Conservation (phyloP, 2,888 invertebrate species). For the Petrophora chlorosata region DNA sequence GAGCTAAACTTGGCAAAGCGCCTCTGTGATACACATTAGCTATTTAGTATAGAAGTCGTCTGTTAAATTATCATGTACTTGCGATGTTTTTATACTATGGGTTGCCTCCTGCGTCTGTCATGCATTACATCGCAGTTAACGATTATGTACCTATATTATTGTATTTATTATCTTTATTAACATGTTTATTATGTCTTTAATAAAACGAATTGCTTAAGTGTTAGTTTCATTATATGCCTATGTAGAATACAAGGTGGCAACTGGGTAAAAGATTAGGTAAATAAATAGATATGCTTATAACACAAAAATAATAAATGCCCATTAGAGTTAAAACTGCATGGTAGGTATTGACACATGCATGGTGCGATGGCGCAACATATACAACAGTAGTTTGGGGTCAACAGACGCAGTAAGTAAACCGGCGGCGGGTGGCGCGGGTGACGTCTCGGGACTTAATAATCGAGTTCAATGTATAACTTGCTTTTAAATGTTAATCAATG, state of each 20-base stretch:
- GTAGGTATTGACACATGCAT: too few species aligned
- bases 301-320: too few species aligned
- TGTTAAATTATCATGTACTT: slow-evolving; percentile 53
- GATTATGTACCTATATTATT: slow-evolving; percentile 69
- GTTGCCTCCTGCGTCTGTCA: slow-evolving; percentile 64
- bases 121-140: slow-evolving; percentile 65
- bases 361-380: not conserved
- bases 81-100: slow-evolving; percentile 56
- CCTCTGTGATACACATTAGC: slow-evolving; percentile 77
- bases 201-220: slow-evolving; percentile 78
- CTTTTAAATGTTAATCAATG: slow-evolving; percentile 68
- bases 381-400: not conserved
- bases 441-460: slow-evolving; percentile 47
- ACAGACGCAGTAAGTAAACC: not conserved
- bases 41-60: slow-evolving; percentile 63
- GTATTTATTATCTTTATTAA: slow-evolving; percentile 82
- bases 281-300: too few species aligned
- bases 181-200: slow-evolving; percentile 84
- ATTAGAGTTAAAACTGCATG: too few species aligned
- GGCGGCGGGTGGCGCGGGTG: slow-evolving; percentile 4
- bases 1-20: slow-evolving; percentile 56
- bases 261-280: too few species aligned
- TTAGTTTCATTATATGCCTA: slow-evolving; percentile 45
- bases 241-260: not conserved
- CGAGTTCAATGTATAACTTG: slow-evolving; percentile 51